Evolutionary conservation across 2,888 invertebrate species (phyloP), one percentile per base, ranked within the genome.

Genomic region (Euspilapteryx auroguttella): DNA sequence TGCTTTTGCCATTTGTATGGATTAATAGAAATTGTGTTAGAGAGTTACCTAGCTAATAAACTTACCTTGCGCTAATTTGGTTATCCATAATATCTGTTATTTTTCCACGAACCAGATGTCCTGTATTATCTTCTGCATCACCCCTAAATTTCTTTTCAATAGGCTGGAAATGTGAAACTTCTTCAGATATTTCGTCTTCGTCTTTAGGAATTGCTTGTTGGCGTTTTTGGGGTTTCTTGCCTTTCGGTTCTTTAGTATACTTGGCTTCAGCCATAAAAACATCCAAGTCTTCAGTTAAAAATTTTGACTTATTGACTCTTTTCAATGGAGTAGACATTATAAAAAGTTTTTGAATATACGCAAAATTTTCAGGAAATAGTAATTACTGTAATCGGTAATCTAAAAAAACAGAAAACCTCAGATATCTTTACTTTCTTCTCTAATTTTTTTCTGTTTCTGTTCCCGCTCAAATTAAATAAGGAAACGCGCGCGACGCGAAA

Each of bases 41-140:
- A 23, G 7, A 9, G 23, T 23, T 9, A 23, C 23, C 4, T 5
- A 23, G 8, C 8, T 7, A 5, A 20, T 20, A 8, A 20, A 7
- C 35, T 33, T 49, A 65, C 71, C 66, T 62, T 36, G 52, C 40
- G 32, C 55, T 47, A 22, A 54, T 37, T 42, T 66, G 71, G 21
- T 54, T 41, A 28, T 37, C 47, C 49, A 61, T 56, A 6, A 56
- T 50, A 42, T 58, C 49, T 15, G 61, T 32, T 33, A 66, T 42
- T 43, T 64, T 68, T 34, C 61, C 55, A n/a, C 54, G 46, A 2
- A 55, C 47, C 33, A 57, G 55, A 36, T 55, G 51, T 34, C 50
- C 47, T 25, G 42, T 39, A 39, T 52, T 9, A 24, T 24, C 10
- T 52, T 21, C 45, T 35, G 42, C 37, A 25, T 55, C 49, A 14